phyloP scores from a whole-genome alignment of 2,113 vertebrate species.

The Anhinga rufa region DNA sequence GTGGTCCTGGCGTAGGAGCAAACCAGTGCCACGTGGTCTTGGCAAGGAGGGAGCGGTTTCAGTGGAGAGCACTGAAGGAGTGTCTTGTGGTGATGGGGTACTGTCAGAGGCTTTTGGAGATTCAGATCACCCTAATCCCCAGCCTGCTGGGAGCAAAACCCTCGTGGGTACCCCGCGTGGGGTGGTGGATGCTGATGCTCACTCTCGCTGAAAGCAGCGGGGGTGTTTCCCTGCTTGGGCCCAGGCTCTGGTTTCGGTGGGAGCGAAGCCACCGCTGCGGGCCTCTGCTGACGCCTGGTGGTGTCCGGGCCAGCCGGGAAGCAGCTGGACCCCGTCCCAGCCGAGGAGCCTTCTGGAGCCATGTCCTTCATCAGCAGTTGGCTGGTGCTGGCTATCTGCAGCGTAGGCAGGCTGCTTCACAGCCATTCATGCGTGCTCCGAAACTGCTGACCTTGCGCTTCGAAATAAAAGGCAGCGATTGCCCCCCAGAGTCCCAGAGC shows the following conservation, averaged over 20 bases:
- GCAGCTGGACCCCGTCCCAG: background rate
- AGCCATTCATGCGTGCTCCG: background rate
- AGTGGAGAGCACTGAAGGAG: rapidly evolving
- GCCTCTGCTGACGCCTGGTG: conserved; percentile 50
- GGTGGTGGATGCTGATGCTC: background rate
- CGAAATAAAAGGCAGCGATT: background rate
- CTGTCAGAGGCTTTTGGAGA: background rate
- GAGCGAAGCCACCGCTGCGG: background rate
- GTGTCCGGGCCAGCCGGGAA: background rate
- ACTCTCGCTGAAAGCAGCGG: background rate
- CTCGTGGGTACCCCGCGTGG: rapidly evolving
- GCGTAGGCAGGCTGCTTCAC: conserved; percentile 5
- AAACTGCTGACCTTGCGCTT: background rate
- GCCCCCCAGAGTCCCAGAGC: background rate
- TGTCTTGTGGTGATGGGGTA: rapidly evolving
- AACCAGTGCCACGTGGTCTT: background rate
- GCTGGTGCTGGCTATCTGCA: background rate
- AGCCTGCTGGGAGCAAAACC: background rate
- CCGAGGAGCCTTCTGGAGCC: background rate
- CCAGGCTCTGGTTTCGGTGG: background rate
- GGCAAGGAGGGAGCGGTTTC: background rate
- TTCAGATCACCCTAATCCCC: too few relatives aligned
- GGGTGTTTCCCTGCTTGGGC: background rate
- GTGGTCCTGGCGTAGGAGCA: background rate
- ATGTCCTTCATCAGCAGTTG: conserved; percentile 13